Evolutionary conservation across 2,113 vertebrate species (phyloP).

Genomic region (Pelmatolapia mariae): DNA sequence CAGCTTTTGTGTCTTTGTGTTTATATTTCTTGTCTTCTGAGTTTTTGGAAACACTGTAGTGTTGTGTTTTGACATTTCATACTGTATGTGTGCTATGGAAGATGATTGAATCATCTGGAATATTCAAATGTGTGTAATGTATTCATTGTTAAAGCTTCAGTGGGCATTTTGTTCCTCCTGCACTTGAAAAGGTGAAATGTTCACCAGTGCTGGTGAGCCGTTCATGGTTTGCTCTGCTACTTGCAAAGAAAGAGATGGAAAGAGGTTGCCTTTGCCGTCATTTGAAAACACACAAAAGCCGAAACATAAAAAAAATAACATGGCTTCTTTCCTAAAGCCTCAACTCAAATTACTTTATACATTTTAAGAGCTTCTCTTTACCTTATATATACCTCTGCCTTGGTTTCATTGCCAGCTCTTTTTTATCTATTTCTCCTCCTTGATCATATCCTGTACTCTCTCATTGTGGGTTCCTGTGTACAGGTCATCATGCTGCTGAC

Average conservation of each 20-base stretch:
- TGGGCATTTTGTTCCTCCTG: conserved; percentile 29
- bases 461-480: conserved; percentile 25
- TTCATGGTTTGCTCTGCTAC: neutral
- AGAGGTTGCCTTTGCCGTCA: neutral
- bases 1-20: neutral
- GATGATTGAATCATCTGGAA: conserved; percentile 3
- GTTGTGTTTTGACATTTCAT: conserved; percentile 30
- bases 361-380: neutral
- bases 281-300: neutral
- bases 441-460: conserved; percentile 26
- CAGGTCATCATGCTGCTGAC: conserved; percentile 54
- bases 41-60: neutral
- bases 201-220: conserved; percentile 17
- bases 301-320: neutral
- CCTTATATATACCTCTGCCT: neutral
- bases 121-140: conserved; percentile 7
- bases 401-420: neutral
- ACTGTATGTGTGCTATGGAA: neutral
- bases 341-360: neutral
- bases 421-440: neutral
- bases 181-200: conserved; percentile 35
- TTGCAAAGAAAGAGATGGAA: neutral
- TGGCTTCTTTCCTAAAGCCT: neutral
- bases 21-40: conserved; percentile 10
- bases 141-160: conserved; percentile 25